These are phyloP conservation scores for Nesospiza acunhae DNA, from an alignment of 2,113 vertebrate species.

Conservation along the genomic window DNA sequence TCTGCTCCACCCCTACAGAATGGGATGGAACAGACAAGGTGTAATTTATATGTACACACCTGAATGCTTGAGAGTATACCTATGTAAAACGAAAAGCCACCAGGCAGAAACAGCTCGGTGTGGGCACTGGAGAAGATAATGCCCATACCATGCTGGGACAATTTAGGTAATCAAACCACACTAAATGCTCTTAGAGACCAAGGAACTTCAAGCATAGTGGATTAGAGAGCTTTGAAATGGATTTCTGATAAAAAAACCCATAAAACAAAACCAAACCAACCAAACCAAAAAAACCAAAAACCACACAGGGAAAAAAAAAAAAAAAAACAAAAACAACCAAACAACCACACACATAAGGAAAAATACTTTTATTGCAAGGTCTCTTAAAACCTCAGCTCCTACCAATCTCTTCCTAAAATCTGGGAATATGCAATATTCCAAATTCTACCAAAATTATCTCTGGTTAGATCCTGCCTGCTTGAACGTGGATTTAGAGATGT, in stretches of 20 bases:
- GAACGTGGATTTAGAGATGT: background rate
- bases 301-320: background rate
- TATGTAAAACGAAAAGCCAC: background rate
- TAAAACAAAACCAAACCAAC: background rate
- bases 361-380: background rate
- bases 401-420: background rate
- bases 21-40: fast-evolving
- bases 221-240: background rate
- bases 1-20: background rate
- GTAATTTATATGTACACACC: background rate
- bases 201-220: background rate
- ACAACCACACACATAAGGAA: background rate
- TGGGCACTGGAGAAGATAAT: background rate
- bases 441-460: background rate
- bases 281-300: background rate
- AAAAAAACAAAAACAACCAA: background rate
- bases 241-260: background rate
- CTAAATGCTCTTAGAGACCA: background rate
- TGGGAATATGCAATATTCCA: background rate
- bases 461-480: background rate
- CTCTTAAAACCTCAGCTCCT: background rate
- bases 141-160: background rate
- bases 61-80: background rate
- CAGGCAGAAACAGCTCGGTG: background rate
- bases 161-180: background rate